These are phyloP conservation scores for Alouatta palliata DNA, from an alignment of 2,113 vertebrate species.

Conservation along the genomic window DNA sequence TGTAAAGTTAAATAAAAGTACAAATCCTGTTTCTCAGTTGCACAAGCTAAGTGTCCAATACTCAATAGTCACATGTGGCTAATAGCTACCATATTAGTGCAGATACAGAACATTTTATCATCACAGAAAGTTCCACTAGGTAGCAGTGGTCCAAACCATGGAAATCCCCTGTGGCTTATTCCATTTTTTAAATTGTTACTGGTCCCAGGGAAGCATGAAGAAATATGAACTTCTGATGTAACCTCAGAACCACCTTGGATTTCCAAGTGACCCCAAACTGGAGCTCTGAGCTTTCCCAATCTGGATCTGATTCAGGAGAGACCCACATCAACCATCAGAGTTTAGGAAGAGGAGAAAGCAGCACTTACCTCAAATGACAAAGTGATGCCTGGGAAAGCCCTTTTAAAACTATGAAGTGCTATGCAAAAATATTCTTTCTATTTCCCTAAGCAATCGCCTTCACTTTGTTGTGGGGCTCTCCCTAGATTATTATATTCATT, in stretches of 20 bases:
- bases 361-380: neutral
- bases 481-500: neutral
- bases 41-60: neutral
- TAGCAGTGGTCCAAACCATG: neutral
- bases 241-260: neutral
- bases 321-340: neutral
- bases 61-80: neutral
- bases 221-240: neutral
- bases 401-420: slow-evolving; percentile 20
- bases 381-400: neutral
- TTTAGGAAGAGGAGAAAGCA: neutral
- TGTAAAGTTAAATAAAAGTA: neutral
- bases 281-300: neutral
- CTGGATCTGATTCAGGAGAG: neutral
- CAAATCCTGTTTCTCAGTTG: neutral
- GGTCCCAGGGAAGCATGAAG: neutral
- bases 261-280: slow-evolving; percentile 34
- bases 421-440: slow-evolving; percentile 3
- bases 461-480: slow-evolving; percentile 29
- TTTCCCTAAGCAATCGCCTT: slow-evolving; percentile 20
- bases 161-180: neutral
- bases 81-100: neutral
- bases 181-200: neutral
- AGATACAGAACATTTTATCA: neutral
- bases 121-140: neutral